phyloP scores from a whole-genome alignment of 1,140 invertebrate species.

The Drosophila tristis region DNA sequence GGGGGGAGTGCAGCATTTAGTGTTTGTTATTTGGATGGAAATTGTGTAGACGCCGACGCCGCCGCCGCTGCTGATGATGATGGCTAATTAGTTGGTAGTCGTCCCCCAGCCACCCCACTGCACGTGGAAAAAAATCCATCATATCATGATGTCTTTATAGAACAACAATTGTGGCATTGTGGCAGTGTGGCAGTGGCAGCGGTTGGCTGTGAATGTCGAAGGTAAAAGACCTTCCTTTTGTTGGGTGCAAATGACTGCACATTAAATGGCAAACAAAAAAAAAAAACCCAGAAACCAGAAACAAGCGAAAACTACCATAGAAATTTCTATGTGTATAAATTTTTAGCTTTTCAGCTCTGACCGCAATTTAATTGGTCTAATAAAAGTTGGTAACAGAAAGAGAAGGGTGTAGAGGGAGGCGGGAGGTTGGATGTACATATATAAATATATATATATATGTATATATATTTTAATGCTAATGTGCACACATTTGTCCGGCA shows the following conservation, averaged over 20 bases:
- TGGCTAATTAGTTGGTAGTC: constrained; percentile 69
- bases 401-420: not conserved
- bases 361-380: constrained; percentile 79
- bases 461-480: constrained; percentile 72
- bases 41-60: constrained; percentile 65
- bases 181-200: not conserved
- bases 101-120: not conserved
- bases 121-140: constrained; percentile 25
- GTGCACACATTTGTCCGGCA: constrained; percentile 73
- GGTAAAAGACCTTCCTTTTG: constrained; percentile 49
- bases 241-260: constrained; percentile 76
- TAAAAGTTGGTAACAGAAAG: constrained; percentile 65
- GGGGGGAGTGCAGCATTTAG: constrained; percentile 49
- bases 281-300: constrained; percentile 7
- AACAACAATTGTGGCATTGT: constrained; percentile 47
- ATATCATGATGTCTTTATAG: constrained; percentile 58
- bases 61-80: constrained; percentile 71
- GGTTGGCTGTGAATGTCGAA: not conserved
- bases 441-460: not conserved
- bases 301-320: too few relatives aligned
- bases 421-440: not conserved
- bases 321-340: constrained; percentile 18
- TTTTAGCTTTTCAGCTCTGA: constrained; percentile 37
- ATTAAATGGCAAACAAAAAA: constrained; percentile 65
- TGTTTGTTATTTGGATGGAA: constrained; percentile 45